A percentile compares a stretch with the other conserved stretches of the same genome.
These are phyloP conservation scores for Steinernema feltiae DNA, from an alignment of 1,140 invertebrate species.

Conservation along the genomic window DNA sequence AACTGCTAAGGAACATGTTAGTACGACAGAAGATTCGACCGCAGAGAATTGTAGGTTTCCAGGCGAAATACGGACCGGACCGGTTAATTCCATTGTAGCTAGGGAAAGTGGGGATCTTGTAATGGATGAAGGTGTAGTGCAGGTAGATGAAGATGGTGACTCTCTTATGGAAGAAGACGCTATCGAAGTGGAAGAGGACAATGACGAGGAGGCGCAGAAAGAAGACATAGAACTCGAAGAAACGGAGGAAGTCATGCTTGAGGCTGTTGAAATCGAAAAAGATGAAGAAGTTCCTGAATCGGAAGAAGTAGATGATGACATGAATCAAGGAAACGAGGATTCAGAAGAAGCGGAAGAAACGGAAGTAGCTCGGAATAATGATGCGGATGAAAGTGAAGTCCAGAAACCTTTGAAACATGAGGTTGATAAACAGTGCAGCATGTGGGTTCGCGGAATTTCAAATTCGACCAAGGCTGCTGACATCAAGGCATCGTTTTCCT, in stretches of 20 bases:
- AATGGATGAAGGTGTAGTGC: neutral
- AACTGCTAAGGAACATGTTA: too few species aligned
- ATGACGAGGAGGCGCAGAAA: neutral
- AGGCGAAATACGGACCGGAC: neutral
- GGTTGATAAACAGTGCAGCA: neutral
- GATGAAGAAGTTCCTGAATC: neutral
- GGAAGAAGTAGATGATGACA: neutral
- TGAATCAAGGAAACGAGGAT: neutral
- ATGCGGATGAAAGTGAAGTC: neutral
- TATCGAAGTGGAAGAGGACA: neutral
- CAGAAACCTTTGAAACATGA: neutral
- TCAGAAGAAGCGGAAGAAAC: neutral
- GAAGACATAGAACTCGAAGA: neutral
- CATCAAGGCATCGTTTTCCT: slow-evolving; percentile 1
- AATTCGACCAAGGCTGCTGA: neutral
- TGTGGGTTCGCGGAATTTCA: neutral
- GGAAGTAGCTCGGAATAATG: neutral
- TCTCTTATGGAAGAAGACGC: neutral
- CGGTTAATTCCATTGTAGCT: neutral
- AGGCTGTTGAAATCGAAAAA: neutral
- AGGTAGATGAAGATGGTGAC: slow-evolving; percentile 1
- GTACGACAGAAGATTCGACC: neutral
- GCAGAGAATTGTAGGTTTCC: slow-evolving; percentile 4
- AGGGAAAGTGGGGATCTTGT: neutral
- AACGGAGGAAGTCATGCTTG: neutral